Evolutionary conservation across 2,888 invertebrate species (phyloP).

Genomic region (Phalera bucephala): DNA sequence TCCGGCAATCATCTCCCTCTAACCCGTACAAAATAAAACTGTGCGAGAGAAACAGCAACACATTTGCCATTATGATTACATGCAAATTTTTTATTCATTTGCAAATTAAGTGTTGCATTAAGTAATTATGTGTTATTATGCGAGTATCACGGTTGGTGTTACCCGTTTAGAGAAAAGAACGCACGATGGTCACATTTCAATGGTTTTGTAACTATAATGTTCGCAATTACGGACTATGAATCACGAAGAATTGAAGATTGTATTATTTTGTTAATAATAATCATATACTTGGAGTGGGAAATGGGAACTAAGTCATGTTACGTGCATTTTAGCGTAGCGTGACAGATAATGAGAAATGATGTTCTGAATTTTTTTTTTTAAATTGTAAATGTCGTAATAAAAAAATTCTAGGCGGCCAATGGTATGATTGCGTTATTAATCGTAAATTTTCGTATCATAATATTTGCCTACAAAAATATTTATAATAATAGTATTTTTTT

Average conservation of each 20-base stretch:
- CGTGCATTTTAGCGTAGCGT: too few relatives aligned
- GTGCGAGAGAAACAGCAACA: conserved; percentile 48
- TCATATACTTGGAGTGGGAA: too few relatives aligned
- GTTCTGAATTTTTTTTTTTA: too few relatives aligned
- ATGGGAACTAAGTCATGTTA: too few relatives aligned
- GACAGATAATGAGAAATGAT: too few relatives aligned
- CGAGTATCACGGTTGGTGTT: conserved; percentile 47
- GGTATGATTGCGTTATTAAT: too few relatives aligned
- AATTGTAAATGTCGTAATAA: too few relatives aligned
- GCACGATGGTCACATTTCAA: conserved; percentile 45
- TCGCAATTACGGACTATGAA: conserved; percentile 24
- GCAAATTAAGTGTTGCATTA: conserved; percentile 75
- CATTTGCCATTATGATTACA: conserved; percentile 63
- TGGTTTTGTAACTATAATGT: conserved; percentile 28
- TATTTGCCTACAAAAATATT: too few relatives aligned
- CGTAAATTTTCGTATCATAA: too few relatives aligned
- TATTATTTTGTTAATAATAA: too few relatives aligned
- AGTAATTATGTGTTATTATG: conserved; percentile 75
- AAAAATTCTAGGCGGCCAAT: too few relatives aligned
- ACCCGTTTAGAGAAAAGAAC: conserved; percentile 39
- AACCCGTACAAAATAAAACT: conserved; percentile 27
- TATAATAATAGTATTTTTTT: too few relatives aligned
- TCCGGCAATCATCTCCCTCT: conserved; percentile 52
- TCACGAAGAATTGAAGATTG: conserved; percentile 10
- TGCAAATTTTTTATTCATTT: conserved; percentile 78